Conservation (phyloP, 2,888 invertebrate genomes). For the Cantharis nigra region DNA sequence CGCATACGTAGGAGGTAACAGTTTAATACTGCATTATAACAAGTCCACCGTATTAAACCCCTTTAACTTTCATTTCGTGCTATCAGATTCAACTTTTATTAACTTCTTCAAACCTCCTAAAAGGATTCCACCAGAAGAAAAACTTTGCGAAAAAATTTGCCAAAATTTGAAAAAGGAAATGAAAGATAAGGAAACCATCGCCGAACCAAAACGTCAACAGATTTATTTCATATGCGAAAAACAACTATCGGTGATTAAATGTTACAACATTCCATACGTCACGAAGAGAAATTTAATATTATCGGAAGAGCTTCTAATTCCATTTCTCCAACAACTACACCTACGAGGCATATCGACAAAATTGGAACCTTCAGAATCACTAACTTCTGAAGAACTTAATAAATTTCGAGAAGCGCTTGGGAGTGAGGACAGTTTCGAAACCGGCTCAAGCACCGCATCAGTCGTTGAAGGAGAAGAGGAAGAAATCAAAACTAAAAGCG, state of each 20-base stretch:
- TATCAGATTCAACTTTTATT: conserved; percentile 23
- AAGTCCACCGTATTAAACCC: not conserved
- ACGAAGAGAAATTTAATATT: conserved; percentile 17
- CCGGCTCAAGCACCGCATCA: not conserved
- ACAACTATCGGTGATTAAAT: conserved; percentile 8
- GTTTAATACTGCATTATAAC: conserved; percentile 15
- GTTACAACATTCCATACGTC: conserved; percentile 16
- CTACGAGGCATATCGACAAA: conserved; percentile 4
- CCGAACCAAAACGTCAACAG: conserved; percentile 7
- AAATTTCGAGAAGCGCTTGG: not conserved
- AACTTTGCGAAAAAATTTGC: conserved; percentile 18
- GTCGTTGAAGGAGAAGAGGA: not conserved
- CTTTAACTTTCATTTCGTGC: conserved; percentile 22
- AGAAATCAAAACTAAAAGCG: not conserved
- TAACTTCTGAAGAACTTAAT: not conserved
- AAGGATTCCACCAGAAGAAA: conserved; percentile 1
- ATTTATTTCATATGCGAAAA: conserved; percentile 20
- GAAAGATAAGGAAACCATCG: not conserved
- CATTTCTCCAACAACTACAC: conserved; percentile 13
- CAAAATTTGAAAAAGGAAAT: conserved; percentile 1
- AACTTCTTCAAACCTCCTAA: conserved; percentile 21
- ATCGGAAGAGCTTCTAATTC: conserved; percentile 13
- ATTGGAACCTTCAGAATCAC: not conserved
- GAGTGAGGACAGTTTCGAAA: not conserved
- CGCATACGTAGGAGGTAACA: not conserved